Evolutionary conservation across 2,888 invertebrate species (phyloP), one percentile per base, ranked within the genome.

Genomic region (Penaeus monodon): DNA sequence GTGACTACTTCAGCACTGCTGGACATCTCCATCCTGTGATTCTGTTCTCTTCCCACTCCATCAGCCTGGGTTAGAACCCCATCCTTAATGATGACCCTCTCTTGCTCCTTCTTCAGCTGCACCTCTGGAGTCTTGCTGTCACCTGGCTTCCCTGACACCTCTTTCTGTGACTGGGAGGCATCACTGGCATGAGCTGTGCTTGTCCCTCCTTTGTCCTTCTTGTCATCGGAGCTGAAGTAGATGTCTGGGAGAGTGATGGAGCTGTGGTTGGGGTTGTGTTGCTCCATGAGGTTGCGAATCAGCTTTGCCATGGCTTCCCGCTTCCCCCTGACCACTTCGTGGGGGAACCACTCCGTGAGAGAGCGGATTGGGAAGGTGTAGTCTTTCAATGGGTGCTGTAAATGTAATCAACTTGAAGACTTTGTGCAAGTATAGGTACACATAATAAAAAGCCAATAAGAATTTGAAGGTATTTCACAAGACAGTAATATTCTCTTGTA

Each of bases 291-390:
- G 68, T 93, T 92, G 91, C 95, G 95, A 81, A 98, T 94, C 88
- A 98, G 93, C 90, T 95, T 94, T 64, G 96, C 96, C 90, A 98
- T 95, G 90, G 97, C 96, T 92, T 96, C 96, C 86, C 98, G 94
- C 93, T 98, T 98, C 85, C 95, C 94, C 3, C 96, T 96, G 0
- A 98, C 97, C 7, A 95, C 93, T 88, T 96, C 95, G 91, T 96
- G 95, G 90, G 96, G 95, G 92, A 98, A 98, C 98, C 98, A 98
- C 91, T 95, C 95, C 84, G 94, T 94, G 89, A 98, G 93, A 89
- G 95, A 95, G 92, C 95, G 96, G 91, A 98, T 97, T 49, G 98
- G 98, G 90, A 96, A 93, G 81, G 94, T 93, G 91, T 96, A 98
- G 92, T 97, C 96, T 90, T 94, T 93, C 85, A 98, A 95, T 0